These are phyloP conservation scores for Excalfactoria chinensis DNA, from an alignment of 2,113 vertebrate genomes.

Conservation along the genomic window DNA sequence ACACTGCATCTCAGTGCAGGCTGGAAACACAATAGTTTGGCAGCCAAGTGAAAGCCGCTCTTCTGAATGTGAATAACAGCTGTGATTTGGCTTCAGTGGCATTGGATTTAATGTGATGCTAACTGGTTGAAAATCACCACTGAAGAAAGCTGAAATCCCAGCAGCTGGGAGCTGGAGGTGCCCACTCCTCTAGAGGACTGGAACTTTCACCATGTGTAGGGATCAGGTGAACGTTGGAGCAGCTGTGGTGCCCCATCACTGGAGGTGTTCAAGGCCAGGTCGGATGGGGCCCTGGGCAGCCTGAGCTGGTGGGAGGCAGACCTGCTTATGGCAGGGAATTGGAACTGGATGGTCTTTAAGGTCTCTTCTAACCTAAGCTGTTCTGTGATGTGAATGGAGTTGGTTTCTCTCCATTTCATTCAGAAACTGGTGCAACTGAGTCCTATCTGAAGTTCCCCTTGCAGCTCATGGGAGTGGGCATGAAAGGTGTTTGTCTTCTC, in stretches of 20 bases:
- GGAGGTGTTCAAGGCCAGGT: too few species aligned
- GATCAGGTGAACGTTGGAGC: accelerated
- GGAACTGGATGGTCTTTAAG: too few species aligned
- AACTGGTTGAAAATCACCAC: neutral
- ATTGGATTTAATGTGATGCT: neutral
- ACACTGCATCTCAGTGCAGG: neutral
- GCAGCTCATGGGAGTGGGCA: neutral
- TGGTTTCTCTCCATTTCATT: neutral
- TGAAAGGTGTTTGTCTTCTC: neutral
- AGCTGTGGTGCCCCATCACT: too few species aligned
- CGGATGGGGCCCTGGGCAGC: too few species aligned
- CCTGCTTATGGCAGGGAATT: too few species aligned
- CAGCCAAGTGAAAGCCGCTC: neutral
- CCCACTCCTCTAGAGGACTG: neutral
- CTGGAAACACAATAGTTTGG: neutral
- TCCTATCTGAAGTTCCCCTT: neutral
- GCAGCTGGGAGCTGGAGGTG: neutral
- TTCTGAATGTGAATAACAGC: neutral
- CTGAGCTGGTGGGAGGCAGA: too few species aligned
- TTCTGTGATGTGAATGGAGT: neutral
- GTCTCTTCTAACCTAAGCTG: too few species aligned
- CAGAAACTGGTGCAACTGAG: neutral
- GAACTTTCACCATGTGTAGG: neutral
- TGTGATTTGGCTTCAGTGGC: neutral
- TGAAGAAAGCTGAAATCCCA: neutral